Evolutionary conservation across 2,797 vertebrate species (phyloP), one percentile per base, ranked within the genome.

Genomic region (Anguilla anguilla): DNA sequence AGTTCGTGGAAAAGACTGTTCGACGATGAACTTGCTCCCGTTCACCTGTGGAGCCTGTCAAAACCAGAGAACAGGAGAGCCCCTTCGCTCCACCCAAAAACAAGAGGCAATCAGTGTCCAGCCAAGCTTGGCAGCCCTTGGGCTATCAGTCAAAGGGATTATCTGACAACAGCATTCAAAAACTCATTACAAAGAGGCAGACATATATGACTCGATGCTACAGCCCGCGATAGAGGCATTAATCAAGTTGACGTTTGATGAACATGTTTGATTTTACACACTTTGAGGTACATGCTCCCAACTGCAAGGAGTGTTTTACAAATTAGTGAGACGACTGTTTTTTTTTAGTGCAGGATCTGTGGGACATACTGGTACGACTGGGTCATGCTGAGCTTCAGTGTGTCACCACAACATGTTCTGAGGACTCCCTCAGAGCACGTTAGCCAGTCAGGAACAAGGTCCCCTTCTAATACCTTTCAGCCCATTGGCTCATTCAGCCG

Each of bases 121-220:
- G 35, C 53, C 49, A 61, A 46, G 69, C 35, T 15, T 72, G 67
- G 25, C 55, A 67, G 53, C 25, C n/a, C 35, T n/a, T 15, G 15
- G 69, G 83, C 67, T 51, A 57, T 59, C 69, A 57, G 67, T 59
- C 83, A 59, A 67, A 82, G 87, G n/a, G 13, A 46, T 88, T 31
- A 85, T 86, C 85, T 72, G 57, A 69, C 85, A 86, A 10, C 64
- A 72, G 61, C 61, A 51, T 46, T 86, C 57, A 35, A 86, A 86
- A 69, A 49, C 43, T 49, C 57, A 72, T 86, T 46, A 69, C 61
- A 53, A 72, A 51, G 46, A 82, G 43, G 39, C 85, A 86, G 43
- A 31, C 85, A 51, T 22, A 72, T 49, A 22, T 72, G 64, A 46
- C 85, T 67, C 85, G 17, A 72, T 69, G 85, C 43, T 39, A 39